Base-by-base conservation (phyloP, 2,797 vertebrate species). In the Enoplosus armatus region DNA sequence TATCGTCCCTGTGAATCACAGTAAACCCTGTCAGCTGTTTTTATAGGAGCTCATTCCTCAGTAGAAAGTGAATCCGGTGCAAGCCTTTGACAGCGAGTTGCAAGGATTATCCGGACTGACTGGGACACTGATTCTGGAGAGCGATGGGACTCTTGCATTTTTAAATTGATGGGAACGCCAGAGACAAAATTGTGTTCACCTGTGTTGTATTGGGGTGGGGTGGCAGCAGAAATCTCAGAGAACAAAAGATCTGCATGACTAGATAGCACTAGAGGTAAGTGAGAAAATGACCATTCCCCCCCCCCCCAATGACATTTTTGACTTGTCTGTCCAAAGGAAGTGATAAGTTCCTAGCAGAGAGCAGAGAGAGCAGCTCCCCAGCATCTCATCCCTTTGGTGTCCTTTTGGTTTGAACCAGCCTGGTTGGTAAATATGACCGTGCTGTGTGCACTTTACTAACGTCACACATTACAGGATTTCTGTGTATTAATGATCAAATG, bases 401-500 rank as follows among this genome's bases (percentile, higher is more conserved):
- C 22, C 8, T 33, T n/a, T 45, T 55, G 61, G 26, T 65, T 61
- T 31, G 15, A 55, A 55, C 26, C 48, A n/a, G 41, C 53, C 29
- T n/a, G 54, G 8, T 12, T 6, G 35, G 33, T 60, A 60, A 59
- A 68, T 31, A 35, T 1, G 31, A 56, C 59, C 9, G 5, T 5
- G 27, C 29, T 24, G n/a, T 22, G 27, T 55, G 56, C 73, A 58
- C 72, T 69, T 78, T 50, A 75, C 48, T 54, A 8, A 50, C 47
- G 43, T 58, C 54, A n/a, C 33, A 51, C 33, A 16, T 61, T 16
- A 26, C 16, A 18, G 35, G 27, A 62, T 47, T 29, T 67, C 12
- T 41, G 26, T 59, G 29, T 31, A 3, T 26, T n/a, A 9, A 54
- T 58, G 14, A 63, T 56, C 20, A 39, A 22, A 69, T 3, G 6